Evolutionary conservation across 1,140 invertebrate genomes (phyloP).

Genomic region (Anastatus disparis): DNA sequence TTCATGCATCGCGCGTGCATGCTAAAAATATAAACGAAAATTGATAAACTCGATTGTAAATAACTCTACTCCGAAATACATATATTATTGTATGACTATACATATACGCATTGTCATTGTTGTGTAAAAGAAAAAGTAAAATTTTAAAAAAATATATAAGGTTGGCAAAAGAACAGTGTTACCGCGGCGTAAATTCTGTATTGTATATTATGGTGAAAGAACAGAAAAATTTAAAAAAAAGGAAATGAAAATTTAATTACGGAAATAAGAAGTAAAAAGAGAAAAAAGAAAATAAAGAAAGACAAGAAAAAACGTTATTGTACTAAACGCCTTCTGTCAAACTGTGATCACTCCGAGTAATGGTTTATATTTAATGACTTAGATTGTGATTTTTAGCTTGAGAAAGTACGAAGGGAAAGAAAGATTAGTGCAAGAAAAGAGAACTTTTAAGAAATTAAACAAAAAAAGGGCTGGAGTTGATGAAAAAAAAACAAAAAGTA

Average conservation of each 20-base stretch:
- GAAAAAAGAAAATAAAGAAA: conserved; percentile 25
- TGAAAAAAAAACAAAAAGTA: too few relatives aligned
- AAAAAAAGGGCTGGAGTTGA: not conserved
- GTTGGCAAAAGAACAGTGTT: not conserved
- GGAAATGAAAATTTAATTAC: too few relatives aligned
- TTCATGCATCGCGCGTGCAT: not conserved
- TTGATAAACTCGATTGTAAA: not conserved
- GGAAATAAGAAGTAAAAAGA: conserved; percentile 9
- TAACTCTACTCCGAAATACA: conserved; percentile 15
- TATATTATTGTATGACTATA: conserved; percentile 10
- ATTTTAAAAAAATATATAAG: not conserved
- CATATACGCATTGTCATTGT: conserved; percentile 17
- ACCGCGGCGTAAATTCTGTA: not conserved
- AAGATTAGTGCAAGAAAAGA: not conserved
- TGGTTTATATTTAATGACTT: conserved; percentile 31
- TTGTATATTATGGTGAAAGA: not conserved
- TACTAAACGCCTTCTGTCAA: conserved; percentile 61
- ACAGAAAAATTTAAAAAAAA: not conserved
- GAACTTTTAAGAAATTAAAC: not conserved
- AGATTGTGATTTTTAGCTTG: conserved; percentile 32
- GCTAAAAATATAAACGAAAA: not conserved
- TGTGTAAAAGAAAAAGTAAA: conserved; percentile 3
- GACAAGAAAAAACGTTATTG: conserved; percentile 14
- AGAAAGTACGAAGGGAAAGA: not conserved
- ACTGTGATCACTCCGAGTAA: conserved; percentile 62